Evolutionary conservation across 2,888 invertebrate genomes (phyloP), one percentile per base, ranked within the genome.

Genomic region (Rugalucina vietnamica): DNA sequence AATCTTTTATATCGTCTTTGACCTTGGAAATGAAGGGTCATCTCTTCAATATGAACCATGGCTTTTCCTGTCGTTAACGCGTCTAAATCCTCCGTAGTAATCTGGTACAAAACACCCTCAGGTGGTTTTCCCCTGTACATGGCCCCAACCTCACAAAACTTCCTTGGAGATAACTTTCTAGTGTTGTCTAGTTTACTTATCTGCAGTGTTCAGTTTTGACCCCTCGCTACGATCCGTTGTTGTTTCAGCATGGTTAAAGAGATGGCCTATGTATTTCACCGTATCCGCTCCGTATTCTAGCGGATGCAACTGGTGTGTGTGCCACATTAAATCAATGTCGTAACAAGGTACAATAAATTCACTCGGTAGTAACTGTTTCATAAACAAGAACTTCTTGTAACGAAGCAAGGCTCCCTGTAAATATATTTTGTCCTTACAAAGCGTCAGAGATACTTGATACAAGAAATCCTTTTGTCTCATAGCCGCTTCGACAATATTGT

Each of bases 261-360:
- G 88, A 54, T 93, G 87, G 27, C 90, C 90, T 3, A 89, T 76
- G 18, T 90, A 70, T 12, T 36, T 70, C 69, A 82, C 84, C 54
- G 88, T 91, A 65, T 94, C 94, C 49, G 85, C 71, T 71, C 90
- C 88, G 84, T 94, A 94, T 10, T 75, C 81, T 12, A 84, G 27
- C 0, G 94, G 94, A 75, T 93, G 90, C 12, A 95, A 92, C 90
- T 95, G 95, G 90, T 95, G 95, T 0, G 95, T 92, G 89, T 95
- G 95, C 95, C 95, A 95, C 24, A 95, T 92, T 39, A 95, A 90
- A 84, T 95, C 95, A 82, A 95, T 95, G 88, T 95, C 95, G 87
- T 95, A 95, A 89, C 95, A 95, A 0, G 95, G 95, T 34, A 95
- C 95, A 27, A 95, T 89, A 86, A 95, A 95, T 82, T 93, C 92